These are phyloP conservation scores for Calosoma granatense DNA, from an alignment of 1,140 invertebrate genomes.

Conservation along the genomic window DNA sequence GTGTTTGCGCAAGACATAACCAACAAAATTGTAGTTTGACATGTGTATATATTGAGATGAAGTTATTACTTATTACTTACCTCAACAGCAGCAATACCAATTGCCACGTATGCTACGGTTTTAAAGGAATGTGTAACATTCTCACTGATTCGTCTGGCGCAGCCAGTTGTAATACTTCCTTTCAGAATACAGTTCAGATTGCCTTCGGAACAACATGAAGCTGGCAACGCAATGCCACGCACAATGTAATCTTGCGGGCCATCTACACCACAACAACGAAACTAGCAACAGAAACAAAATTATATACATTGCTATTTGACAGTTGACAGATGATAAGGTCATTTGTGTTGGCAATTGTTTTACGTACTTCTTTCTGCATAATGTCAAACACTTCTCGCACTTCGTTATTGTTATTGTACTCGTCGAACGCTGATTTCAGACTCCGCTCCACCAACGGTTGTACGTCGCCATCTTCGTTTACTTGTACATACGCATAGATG, in stretches of 20 bases:
- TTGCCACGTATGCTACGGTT: slow-evolving; percentile 44
- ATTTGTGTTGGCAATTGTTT: neutral
- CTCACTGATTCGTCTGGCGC: slow-evolving; percentile 22
- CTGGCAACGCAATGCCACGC: neutral
- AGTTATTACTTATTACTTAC: slow-evolving; percentile 29
- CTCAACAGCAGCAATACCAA: slow-evolving; percentile 52
- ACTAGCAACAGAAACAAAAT: neutral
- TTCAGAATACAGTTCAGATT: too few species aligned
- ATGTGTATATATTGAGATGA: neutral
- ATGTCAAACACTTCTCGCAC: neutral
- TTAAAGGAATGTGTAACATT: slow-evolving; percentile 39
- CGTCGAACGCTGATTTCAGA: neutral
- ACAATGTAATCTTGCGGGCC: neutral
- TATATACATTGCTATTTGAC: neutral
- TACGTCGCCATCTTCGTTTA: slow-evolving; percentile 13
- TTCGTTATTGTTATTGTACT: neutral
- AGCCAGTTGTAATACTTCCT: neutral
- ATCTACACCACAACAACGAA: neutral
- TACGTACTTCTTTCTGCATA: neutral
- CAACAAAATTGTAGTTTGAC: neutral
- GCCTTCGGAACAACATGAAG: neutral
- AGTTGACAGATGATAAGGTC: too few species aligned
- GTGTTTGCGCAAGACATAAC: neutral
- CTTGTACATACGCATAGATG: slow-evolving; percentile 23
- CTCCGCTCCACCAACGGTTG: neutral